Conservation (phyloP, 2,797 vertebrate genomes). For the Miichthys miiuy region DNA sequence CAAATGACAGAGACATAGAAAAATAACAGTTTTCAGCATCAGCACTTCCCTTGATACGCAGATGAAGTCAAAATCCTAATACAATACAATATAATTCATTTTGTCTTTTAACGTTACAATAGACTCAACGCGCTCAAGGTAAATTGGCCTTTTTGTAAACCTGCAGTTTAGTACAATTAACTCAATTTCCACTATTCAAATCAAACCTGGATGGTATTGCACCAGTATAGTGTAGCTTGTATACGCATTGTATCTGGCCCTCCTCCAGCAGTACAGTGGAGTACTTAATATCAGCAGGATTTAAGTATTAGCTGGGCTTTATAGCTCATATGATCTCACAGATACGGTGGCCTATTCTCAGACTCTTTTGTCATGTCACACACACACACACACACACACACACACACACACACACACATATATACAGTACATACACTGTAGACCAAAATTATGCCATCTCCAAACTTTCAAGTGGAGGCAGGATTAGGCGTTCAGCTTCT, state of each 20-base stretch:
- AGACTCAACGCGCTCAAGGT: not conserved
- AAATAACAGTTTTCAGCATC: not conserved
- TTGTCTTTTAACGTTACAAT: not conserved
- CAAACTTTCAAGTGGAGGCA: constrained; percentile 27
- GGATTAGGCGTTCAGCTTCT: constrained; percentile 41
- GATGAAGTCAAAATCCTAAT: not conserved
- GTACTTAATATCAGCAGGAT: constrained; percentile 43
- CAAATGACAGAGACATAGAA: no score
- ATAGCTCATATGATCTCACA: constrained; percentile 42
- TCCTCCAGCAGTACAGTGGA: not conserved
- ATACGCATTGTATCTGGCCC: not conserved
- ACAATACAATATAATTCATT: not conserved
- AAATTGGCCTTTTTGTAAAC: not conserved
- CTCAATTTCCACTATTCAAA: not conserved
- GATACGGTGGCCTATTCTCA: constrained; percentile 42
- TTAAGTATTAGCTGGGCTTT: constrained; percentile 43
- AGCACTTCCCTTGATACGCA: not conserved
- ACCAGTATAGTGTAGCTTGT: not conserved
- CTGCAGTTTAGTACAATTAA: not conserved
- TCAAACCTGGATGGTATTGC: not conserved
- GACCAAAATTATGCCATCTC: constrained; percentile 35
- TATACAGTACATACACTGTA: constrained; percentile 5
- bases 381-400: constrained; percentile 12
- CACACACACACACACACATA: not conserved
- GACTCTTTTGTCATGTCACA: constrained; percentile 28